Evolutionary conservation across 2,113 vertebrate genomes (phyloP), one percentile per base, ranked within the genome.

Genomic region (Copsychus sechellarum): DNA sequence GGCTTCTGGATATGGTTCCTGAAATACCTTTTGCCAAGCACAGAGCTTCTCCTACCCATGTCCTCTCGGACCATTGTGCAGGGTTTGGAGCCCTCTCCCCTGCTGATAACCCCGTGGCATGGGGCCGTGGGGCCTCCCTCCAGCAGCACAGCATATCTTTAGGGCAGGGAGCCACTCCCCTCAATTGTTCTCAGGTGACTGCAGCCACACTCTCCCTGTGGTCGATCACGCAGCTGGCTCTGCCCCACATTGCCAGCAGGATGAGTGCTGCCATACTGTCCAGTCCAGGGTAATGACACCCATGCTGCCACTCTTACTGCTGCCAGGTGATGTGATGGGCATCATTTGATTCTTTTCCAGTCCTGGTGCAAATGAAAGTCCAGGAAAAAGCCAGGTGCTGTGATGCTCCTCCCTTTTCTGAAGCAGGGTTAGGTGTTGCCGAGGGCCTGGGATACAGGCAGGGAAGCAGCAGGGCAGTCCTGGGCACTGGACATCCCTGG

Each of bases 401-500:
- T 33, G 53, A 21, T 17, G 6, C 13, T 43, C 11, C n/a, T 67
- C 36, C 62, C 40, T 45, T 43, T 72, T 72, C 51, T 45, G n/a
- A 64, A 42, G 29, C n/a, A 53, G 48, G 25, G 16, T 1, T 57
- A 38, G 57, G 28, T 20, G 62, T 45, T 42, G 58, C 45, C 6
- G 21, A 51, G 17, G 34, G 62, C 36, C 66, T 26, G 64, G 31
- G 50, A 65, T 28, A 20, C 6, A 9, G 72, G 57, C 14, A 9
- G 73, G 28, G 88, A 53, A 77, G 48, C 40, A 62, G 61, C 5
- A 3, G n/a, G 22, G 43, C 7, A 14, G 28, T 48, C n/a, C 51
- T 11, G 4, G 21, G 61, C 57, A 53, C 53, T 1, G 0, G 64
- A 13, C 0, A 0, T 48, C 40, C 12, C 77, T 38, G 50, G 76